phyloP scores from a whole-genome alignment of 2,113 vertebrate species.

The Tyto alba region DNA sequence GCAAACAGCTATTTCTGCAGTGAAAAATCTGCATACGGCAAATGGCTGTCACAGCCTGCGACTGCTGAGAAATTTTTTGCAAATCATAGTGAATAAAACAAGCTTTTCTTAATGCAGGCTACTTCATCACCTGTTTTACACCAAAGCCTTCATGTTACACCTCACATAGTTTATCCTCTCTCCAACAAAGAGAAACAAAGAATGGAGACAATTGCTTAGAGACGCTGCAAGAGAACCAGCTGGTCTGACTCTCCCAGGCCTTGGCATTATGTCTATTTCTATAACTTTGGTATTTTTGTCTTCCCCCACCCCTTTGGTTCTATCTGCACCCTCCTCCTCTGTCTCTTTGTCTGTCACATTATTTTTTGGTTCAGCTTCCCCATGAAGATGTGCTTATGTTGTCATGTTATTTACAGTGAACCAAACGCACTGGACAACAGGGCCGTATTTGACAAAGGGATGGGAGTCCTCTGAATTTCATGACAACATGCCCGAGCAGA shows the following conservation, averaged over 20 bases:
- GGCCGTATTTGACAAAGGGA: rapidly evolving
- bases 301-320: not conserved
- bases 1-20: not conserved
- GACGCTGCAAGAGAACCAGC: not conserved
- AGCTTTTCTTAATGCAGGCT: not conserved
- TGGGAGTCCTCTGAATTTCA: not conserved
- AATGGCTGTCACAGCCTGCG: not conserved
- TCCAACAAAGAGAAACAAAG: not conserved
- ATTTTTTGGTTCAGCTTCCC: not conserved
- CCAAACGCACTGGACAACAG: rapidly evolving
- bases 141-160: not conserved
- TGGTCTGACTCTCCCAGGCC: not conserved
- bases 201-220: rapidly evolving
- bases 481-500: not conserved
- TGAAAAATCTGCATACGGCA: not conserved
- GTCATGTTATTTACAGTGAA: not conserved
- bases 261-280: not conserved
- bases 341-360: not conserved
- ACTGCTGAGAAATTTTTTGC: not conserved
- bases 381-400: not conserved
- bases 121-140: not conserved
- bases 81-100: not conserved
- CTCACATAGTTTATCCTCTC: not conserved
- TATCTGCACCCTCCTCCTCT: not conserved
- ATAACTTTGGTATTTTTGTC: not conserved